Evolutionary conservation across 2,888 invertebrate species (phyloP).

Genomic region (Cyrtodaria siliqua): DNA sequence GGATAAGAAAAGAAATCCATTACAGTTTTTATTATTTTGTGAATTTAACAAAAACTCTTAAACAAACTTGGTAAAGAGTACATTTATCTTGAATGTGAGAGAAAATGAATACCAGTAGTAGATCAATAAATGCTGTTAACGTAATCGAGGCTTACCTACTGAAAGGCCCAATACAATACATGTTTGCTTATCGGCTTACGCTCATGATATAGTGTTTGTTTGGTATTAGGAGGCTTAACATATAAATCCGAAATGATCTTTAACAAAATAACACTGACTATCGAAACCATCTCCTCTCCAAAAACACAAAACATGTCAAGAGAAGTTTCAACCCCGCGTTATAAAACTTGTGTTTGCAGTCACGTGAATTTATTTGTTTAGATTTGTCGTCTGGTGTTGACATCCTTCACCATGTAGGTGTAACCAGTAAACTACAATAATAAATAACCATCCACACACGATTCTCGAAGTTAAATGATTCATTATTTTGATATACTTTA

Average conservation of each 20-base stretch:
- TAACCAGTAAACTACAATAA: no score
- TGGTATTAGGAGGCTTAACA: conserved; percentile 39
- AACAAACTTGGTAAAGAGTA: conserved; percentile 45
- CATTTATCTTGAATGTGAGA: conserved; percentile 42
- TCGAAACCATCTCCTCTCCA: no score
- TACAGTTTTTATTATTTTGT: conserved; percentile 55
- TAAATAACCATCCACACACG: no score
- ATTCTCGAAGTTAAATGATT: no score
- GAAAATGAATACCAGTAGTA: conserved; percentile 23
- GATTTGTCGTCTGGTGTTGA: conserved; percentile 15
- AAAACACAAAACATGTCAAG: no score
- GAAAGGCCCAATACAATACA: conserved; percentile 13
- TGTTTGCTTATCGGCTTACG: conserved; percentile 39
- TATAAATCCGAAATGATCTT: conserved; percentile 30
- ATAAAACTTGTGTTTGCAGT: no score
- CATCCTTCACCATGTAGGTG: conserved; percentile 39
- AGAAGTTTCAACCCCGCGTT: no score
- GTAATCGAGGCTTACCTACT: conserved; percentile 32
- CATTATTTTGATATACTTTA: no score
- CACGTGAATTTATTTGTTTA: conserved; percentile 15
- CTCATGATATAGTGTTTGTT: conserved; percentile 46
- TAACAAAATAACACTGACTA: conserved; percentile 9
- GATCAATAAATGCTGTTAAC: conserved; percentile 20
- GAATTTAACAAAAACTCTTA: conserved; percentile 51
- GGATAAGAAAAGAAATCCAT: conserved; percentile 38